Evolutionary conservation across 2,888 invertebrate species (phyloP), one percentile per base, ranked within the genome.

Genomic region (Deilephila porcellus): DNA sequence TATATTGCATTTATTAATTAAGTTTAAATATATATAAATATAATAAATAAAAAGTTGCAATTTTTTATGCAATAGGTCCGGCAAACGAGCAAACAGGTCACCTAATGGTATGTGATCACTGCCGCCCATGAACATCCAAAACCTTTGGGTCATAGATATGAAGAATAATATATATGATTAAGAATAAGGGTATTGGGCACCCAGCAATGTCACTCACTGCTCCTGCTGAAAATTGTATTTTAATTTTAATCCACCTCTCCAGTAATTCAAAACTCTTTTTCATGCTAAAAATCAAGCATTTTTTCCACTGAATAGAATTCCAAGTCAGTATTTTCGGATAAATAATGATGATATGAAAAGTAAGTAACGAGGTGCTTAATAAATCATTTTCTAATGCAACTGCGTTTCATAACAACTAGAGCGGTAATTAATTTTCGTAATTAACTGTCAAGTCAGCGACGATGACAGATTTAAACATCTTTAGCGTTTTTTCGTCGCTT

Each of bases 381-480:
- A n/a, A 56, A 56, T n/a, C n/a, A 56, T 56, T 56, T 56, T 56
- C n/a, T n/a, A 56, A 56, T 56, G 56, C 56, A 56, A 56, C n/a
- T 56, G 56, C 56, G 17, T n/a, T n/a, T 19, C 6, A 7, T 56
- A 56, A 56, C 56, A 56, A 56, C 5, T 56, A 19, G n/a, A 56
- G 56, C 56, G 56, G 56, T 56, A 56, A 56, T 56, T n/a, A 56
- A 56, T 56, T 56, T 56, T 56, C 53, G 19, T 56, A 56, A 56
- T 56, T 56, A 56, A 56, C 53, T 56, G 19, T 19, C 53, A 56
- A 19, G 53, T n/a, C 53, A 3, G 0, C 56, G n/a, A 45, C 6
- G 56, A 7, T 56, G 56, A 56, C 19, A 56, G 56, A 19, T 19
- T 56, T 56, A 56, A 6, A 56, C 56, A 56, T 56, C 56, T n/a